Percentiles rank a stretch among this genome's conserved stretches.
Conservation (phyloP, 2,888 invertebrate genomes). For the Volucella inflata region DNA sequence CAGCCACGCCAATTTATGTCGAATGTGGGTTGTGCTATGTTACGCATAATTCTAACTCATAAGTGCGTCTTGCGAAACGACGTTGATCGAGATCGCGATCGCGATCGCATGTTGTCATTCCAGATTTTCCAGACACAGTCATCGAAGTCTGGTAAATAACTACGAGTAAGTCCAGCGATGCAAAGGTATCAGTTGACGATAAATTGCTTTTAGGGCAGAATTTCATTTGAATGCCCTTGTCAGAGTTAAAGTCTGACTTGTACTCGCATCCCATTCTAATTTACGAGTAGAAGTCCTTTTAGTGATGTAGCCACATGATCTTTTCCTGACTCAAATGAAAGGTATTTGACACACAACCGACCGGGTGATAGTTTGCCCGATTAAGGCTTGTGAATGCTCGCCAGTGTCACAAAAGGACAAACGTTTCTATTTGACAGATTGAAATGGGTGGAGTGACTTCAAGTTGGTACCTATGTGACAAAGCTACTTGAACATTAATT, state of each 20-base stretch:
- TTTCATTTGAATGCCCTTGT: slow-evolving; percentile 25
- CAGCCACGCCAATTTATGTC: slow-evolving; percentile 59
- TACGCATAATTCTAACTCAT: slow-evolving; percentile 59
- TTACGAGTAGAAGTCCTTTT: background rate
- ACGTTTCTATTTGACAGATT: slow-evolving; percentile 1
- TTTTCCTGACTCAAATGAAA: background rate
- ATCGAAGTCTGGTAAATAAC: slow-evolving; percentile 38
- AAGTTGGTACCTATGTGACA: slow-evolving; percentile 16
- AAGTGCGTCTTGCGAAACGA: slow-evolving; percentile 32
- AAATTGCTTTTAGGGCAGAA: slow-evolving; percentile 49
- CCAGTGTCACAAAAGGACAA: background rate
- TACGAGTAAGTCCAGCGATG: slow-evolving; percentile 50
- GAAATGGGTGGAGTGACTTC: slow-evolving; percentile 44
- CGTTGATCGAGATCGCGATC: background rate
- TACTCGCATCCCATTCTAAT: slow-evolving; percentile 12
- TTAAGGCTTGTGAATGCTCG: slow-evolving; percentile 36
- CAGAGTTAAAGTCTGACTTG: background rate
- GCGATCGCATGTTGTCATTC: slow-evolving; percentile 38
- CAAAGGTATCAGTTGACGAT: slow-evolving; percentile 54
- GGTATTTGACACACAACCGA: slow-evolving; percentile 9
- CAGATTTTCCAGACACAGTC: slow-evolving; percentile 35
- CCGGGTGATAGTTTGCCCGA: slow-evolving; percentile 23
- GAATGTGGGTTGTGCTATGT: slow-evolving; percentile 53
- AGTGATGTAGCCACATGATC: background rate
- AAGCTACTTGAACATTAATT: slow-evolving; percentile 53